Evolutionary conservation across 2,797 vertebrate species (phyloP).

Genomic region (Hydrolagus colliei): DNA sequence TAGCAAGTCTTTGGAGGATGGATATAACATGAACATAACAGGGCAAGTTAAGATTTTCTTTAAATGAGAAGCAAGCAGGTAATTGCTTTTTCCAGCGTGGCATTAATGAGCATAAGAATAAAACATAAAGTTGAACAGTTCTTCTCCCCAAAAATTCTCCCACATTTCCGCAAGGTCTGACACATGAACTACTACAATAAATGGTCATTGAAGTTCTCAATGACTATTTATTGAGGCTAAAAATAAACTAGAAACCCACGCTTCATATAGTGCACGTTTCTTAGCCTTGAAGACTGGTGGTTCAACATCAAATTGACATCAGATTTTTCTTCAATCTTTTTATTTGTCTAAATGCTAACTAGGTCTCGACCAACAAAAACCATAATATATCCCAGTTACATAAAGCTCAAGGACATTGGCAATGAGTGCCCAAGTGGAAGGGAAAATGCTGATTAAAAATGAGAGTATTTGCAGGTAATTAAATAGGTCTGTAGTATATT

Average conservation of each 20-base stretch:
- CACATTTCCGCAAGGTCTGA: too few species aligned
- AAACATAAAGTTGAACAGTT: not conserved
- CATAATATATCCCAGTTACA: not conserved
- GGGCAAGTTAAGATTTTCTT: slow-evolving; percentile 27
- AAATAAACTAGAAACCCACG: too few species aligned
- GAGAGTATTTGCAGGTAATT: not conserved
- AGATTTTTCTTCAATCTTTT: not conserved
- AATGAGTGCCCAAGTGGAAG: not conserved
- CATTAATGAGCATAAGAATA: not conserved
- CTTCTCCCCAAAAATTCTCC: not conserved
- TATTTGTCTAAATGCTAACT: not conserved
- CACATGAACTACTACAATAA: too few species aligned
- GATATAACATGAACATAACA: slow-evolving; percentile 15
- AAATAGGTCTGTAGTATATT: not conserved
- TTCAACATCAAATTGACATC: not conserved
- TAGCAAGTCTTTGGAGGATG: slow-evolving; percentile 8
- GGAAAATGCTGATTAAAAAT: not conserved
- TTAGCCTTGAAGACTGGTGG: not conserved
- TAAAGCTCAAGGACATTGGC: not conserved
- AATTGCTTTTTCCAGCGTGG: not conserved
- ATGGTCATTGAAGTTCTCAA: too few species aligned
- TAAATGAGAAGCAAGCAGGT: not conserved
- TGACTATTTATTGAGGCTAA: too few species aligned
- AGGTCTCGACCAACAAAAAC: not conserved
- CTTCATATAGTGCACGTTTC: not conserved